Conservation (phyloP, 1,140 invertebrate species). For the Heliothis virescens region DNA sequence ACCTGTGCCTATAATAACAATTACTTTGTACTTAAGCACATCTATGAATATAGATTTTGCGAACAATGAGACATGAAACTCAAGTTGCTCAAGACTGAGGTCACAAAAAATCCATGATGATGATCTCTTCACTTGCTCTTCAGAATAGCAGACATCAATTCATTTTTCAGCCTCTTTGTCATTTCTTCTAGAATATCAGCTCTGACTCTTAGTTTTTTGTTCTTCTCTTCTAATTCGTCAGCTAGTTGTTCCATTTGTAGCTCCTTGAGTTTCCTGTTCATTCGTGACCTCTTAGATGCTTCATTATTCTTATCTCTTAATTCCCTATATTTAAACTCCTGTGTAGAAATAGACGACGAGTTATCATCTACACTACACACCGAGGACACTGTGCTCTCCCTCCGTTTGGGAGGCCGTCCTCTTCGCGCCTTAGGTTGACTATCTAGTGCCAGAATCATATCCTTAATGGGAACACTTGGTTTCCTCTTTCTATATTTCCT, state of each 20-base stretch:
- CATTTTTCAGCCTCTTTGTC: conserved; percentile 78
- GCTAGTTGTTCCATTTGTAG: conserved; percentile 79
- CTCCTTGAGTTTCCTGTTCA: conserved; percentile 91
- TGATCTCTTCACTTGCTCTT: conserved; percentile 63
- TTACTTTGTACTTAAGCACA: conserved; percentile 38
- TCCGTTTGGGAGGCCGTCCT: conserved; percentile 77
- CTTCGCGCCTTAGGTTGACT: conserved; percentile 71
- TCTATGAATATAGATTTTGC: conserved; percentile 63
- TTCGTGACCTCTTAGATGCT: conserved; percentile 90
- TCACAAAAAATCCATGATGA: conserved; percentile 25
- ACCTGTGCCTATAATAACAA: conserved; percentile 16
- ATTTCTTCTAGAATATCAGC: conserved; percentile 78
- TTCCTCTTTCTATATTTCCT: conserved; percentile 73
- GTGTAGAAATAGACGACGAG: conserved; percentile 70
- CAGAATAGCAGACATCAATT: conserved; percentile 78
- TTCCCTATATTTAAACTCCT: conserved; percentile 87
- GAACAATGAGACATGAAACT: conserved; percentile 54
- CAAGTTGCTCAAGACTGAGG: conserved; percentile 50
- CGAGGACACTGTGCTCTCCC: conserved; percentile 78
- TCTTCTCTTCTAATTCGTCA: conserved; percentile 78
- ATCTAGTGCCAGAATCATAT: conserved; percentile 78
- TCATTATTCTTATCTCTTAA: conserved; percentile 92
- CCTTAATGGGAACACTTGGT: conserved; percentile 75
- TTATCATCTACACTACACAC: conserved; percentile 75
- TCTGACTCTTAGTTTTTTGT: conserved; percentile 77